These are phyloP conservation scores for Thamnophis sirtalis DNA, from an alignment of 2,113 vertebrate species.

Conservation along the genomic window DNA sequence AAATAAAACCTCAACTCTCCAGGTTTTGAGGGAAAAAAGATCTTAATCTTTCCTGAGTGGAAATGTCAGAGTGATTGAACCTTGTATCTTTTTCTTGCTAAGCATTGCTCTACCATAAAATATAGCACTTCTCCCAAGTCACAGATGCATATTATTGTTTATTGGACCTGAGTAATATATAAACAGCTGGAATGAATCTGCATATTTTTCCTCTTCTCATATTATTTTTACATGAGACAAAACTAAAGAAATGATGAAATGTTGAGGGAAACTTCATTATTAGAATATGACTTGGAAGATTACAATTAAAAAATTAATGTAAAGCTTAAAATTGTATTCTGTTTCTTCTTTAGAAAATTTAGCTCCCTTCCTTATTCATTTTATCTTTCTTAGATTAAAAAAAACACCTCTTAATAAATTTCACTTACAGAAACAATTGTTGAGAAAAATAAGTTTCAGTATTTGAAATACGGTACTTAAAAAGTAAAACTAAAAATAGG, in stretches of 20 bases:
- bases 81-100: too few relatives aligned
- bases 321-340: not conserved
- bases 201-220: not conserved
- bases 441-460: not conserved
- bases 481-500: constrained; percentile 15
- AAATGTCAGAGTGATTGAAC: too few relatives aligned
- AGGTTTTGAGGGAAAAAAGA: not conserved
- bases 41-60: not conserved
- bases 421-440: not conserved
- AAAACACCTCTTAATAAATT: not conserved
- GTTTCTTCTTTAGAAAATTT: constrained; percentile 7
- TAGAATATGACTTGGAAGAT: not conserved
- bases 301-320: constrained; percentile 9
- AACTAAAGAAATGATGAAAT: constrained; percentile 31
- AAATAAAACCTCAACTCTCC: too few relatives aligned
- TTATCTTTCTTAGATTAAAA: constrained; percentile 1
- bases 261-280: constrained; percentile 19
- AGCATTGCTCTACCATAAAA: too few relatives aligned
- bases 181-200: not conserved
- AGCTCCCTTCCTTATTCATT: not conserved
- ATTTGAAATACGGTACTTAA: constrained; percentile 1
- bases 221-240: constrained; percentile 20
- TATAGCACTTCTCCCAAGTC: not conserved
- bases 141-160: not conserved
- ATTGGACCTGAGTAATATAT: not conserved